Evolutionary conservation across 2,113 vertebrate species (phyloP).

Genomic region (Onychostoma macrolepis): DNA sequence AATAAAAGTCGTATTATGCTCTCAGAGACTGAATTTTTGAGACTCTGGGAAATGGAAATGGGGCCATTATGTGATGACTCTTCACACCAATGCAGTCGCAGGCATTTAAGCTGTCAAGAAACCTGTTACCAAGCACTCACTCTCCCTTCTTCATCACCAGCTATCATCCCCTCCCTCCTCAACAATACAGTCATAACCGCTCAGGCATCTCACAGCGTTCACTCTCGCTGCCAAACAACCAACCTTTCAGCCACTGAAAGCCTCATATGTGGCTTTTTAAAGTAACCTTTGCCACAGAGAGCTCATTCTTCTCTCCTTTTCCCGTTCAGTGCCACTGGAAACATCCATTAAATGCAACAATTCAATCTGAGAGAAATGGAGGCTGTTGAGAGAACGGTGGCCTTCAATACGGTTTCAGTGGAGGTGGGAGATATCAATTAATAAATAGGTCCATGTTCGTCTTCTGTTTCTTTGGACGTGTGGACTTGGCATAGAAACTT

Average conservation of each 20-base stretch:
- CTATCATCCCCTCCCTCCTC: conserved; percentile 24
- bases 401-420: conserved; percentile 17
- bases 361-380: conserved; percentile 38
- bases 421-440: conserved; percentile 19
- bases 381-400: conserved; percentile 13
- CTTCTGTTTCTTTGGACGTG: neutral
- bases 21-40: conserved; percentile 16
- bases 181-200: neutral
- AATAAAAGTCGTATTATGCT: conserved; percentile 29
- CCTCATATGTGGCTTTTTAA: conserved; percentile 29
- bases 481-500: neutral
- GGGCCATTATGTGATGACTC: neutral
- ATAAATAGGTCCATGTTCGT: conserved; percentile 32
- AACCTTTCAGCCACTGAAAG: conserved; percentile 36
- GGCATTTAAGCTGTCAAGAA: conserved; percentile 28
- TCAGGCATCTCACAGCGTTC: conserved; percentile 27
- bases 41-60: conserved; percentile 9
- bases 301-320: conserved; percentile 32
- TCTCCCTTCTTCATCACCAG: conserved; percentile 27
- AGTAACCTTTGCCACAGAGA: conserved; percentile 26
- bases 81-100: conserved; percentile 2
- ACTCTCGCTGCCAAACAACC: conserved; percentile 1
- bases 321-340: conserved; percentile 19
- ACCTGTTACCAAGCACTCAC: neutral
- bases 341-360: conserved; percentile 45